These are phyloP conservation scores for Eciton burchellii DNA, from an alignment of 1,140 invertebrate genomes.

Conservation along the genomic window DNA sequence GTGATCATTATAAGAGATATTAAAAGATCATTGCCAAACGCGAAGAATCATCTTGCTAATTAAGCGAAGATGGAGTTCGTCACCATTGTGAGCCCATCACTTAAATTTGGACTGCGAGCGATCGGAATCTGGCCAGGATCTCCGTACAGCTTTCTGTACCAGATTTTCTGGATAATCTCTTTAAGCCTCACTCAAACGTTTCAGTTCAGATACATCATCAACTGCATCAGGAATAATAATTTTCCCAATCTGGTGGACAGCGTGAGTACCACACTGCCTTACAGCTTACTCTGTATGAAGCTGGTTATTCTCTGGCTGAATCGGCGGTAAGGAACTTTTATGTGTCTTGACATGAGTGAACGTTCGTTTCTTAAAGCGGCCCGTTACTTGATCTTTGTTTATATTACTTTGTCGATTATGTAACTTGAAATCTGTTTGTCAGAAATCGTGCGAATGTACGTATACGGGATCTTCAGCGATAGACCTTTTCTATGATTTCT, in stretches of 20 bases:
- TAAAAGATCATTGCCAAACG: background rate
- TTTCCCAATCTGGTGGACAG: slow-evolving; percentile 36
- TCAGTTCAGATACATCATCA: slow-evolving; percentile 20
- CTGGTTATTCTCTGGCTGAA: slow-evolving; percentile 48
- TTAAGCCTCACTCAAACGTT: slow-evolving; percentile 7
- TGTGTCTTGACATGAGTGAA: background rate
- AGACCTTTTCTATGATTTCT: background rate
- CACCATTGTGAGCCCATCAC: background rate
- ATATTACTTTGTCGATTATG: background rate
- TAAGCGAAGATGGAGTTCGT: background rate
- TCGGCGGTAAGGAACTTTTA: slow-evolving; percentile 4
- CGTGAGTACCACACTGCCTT: slow-evolving; percentile 33
- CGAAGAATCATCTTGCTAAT: background rate
- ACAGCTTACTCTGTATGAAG: slow-evolving; percentile 40
- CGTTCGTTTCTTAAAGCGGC: background rate
- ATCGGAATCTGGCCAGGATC: slow-evolving; percentile 45
- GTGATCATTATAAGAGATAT: background rate
- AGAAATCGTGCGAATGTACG: background rate
- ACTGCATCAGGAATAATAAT: background rate
- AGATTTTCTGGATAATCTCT: background rate
- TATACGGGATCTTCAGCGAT: background rate
- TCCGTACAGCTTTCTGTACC: background rate
- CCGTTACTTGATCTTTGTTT: background rate
- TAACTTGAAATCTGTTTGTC: too few species aligned
- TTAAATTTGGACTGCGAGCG: slow-evolving; percentile 35